Base-by-base conservation (phyloP, 2,797 vertebrate species). In the Sarcoramphus papa region DNA sequence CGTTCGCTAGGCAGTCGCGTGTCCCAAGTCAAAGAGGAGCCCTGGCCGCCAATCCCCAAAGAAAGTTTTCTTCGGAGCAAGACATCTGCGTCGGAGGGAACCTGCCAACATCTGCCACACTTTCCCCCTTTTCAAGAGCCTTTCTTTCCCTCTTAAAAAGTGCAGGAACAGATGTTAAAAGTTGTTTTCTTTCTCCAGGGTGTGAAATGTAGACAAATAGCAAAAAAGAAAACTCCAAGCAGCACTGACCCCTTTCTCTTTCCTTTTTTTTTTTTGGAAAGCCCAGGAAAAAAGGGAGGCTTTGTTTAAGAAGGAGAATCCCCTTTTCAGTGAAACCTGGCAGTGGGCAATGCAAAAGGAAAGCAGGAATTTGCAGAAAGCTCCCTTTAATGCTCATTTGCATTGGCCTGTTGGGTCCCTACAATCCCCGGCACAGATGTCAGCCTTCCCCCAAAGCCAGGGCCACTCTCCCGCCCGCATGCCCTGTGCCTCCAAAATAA, bases 1-100 rank as follows among this genome's bases (percentile, higher is more conserved):
- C 98, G 93, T 97, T 98, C 98, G 97, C 98, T 97, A 97, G 97
- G 98, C 97, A 98, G 98, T 98, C 98, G 98, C 98, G 98, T 98
- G 99, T 98, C 98, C 98, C 76, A 50, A 97, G 98, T 97, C 98
- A 97, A 97, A 97, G 97, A 98, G 97, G 96, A 97, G 97, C 97
- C 94, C 87, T 56, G 95, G 95, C 88, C 77, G 83, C 97, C 94
- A 94, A 95, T 96, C 97, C 94, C 97, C 96, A 93, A 97, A 95
- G 93, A 94, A 94, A 96, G 95, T 96, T 97, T 97, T 90, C 90
- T 96, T 84, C 89, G 50, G 94, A 84, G 88, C 87, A 94, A 93
- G 98, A 97, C 98, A 98, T 98, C 98, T 99, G 98, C 96, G 97
- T 91, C 54, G 43, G 91, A 92, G 97, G 88, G 92, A 97, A 97